A percentile compares a stretch with the other conserved stretches of the same genome.
Conservation (phyloP, 2,888 invertebrate species). For the Drosophila borealis region DNA sequence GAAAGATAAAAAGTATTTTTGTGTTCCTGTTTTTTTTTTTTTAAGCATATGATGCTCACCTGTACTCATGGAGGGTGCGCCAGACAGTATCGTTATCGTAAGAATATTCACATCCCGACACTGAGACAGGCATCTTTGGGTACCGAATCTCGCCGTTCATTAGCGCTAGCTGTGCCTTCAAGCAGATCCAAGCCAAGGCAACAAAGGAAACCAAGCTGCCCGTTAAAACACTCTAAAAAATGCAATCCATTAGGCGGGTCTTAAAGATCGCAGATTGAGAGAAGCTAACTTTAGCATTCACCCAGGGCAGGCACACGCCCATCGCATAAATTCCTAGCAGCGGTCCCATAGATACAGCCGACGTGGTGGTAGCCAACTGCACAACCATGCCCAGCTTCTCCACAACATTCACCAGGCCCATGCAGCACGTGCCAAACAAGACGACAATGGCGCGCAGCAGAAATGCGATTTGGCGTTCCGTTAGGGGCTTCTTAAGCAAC, state of each 20-base stretch:
- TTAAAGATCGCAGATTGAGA: neutral
- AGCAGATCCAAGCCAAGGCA: conserved; percentile 89
- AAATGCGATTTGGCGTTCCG: conserved; percentile 86
- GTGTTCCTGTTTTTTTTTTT: neutral
- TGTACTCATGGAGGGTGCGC: conserved; percentile 64
- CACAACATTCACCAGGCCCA: conserved; percentile 88
- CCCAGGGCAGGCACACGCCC: conserved; percentile 88
- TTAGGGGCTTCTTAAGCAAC: conserved; percentile 86
- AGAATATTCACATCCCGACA: conserved; percentile 85
- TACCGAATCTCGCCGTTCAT: conserved; percentile 87
- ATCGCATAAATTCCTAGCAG: conserved; percentile 90
- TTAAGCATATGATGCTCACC: conserved; percentile 49
- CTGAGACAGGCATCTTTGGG: conserved; percentile 86
- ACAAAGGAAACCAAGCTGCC: conserved; percentile 89
- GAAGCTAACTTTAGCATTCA: conserved; percentile 86
- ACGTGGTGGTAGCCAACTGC: conserved; percentile 87
- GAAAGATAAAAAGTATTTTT: too few species aligned
- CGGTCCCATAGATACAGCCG: conserved; percentile 89
- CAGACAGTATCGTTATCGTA: conserved; percentile 78
- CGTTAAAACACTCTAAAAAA: conserved; percentile 88
- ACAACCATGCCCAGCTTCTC: conserved; percentile 90
- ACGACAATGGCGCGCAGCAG: conserved; percentile 90
- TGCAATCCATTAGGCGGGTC: neutral
- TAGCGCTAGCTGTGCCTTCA: conserved; percentile 89
- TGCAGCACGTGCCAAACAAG: conserved; percentile 88